Evolutionary conservation across 2,888 invertebrate genomes (phyloP).

Genomic region (Plagodis dolabraria): DNA sequence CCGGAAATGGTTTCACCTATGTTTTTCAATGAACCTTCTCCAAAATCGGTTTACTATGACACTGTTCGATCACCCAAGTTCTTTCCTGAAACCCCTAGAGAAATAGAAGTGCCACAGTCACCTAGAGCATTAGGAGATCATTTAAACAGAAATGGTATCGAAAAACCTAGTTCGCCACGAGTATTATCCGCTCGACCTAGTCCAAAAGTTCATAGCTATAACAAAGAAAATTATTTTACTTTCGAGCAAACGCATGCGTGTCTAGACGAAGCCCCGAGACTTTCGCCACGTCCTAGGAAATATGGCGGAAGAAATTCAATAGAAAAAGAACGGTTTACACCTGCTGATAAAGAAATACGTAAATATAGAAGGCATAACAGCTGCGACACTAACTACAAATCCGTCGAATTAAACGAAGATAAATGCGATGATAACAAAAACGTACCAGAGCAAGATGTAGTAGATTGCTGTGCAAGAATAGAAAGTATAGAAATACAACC

Average conservation of each 20-base stretch:
- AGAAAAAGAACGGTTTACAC: constrained; percentile 72
- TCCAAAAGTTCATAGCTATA: constrained; percentile 72
- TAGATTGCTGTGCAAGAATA: constrained; percentile 74
- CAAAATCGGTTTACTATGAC: constrained; percentile 77
- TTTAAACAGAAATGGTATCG: constrained; percentile 69
- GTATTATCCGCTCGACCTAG: constrained; percentile 67
- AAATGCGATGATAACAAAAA: constrained; percentile 65
- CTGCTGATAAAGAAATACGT: constrained; percentile 70
- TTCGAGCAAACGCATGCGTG: constrained; percentile 59
- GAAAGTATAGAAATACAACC: constrained; percentile 61
- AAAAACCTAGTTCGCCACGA: constrained; percentile 71
- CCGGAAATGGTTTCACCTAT: constrained; percentile 74
- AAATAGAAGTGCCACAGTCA: constrained; percentile 69
- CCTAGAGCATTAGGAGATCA: constrained; percentile 67
- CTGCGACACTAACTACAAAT: constrained; percentile 73
- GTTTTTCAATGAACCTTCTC: constrained; percentile 76
- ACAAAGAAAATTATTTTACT: constrained; percentile 79
- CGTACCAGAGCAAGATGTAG: constrained; percentile 61
- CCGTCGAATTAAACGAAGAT: constrained; percentile 64
- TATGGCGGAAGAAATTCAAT: constrained; percentile 77
- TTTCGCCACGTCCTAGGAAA: constrained; percentile 65
- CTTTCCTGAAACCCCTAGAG: constrained; percentile 73
- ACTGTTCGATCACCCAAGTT: constrained; percentile 76
- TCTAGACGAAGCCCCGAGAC: constrained; percentile 54
- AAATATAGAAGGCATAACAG: constrained; percentile 76